Base-by-base conservation (phyloP, 2,888 invertebrate species). In the Hanleya hanleyi region DNA sequence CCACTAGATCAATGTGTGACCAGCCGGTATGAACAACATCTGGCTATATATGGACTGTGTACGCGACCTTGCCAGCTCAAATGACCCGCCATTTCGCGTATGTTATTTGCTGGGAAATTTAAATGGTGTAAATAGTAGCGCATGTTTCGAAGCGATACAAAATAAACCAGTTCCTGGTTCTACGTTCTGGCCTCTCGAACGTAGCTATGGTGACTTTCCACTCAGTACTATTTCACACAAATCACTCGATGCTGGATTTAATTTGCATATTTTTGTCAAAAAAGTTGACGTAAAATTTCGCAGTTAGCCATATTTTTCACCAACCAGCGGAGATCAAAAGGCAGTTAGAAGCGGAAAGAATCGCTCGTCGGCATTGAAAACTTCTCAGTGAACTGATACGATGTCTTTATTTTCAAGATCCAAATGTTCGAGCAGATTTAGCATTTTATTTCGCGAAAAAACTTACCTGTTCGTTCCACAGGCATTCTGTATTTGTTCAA, bases 401-500 rank as follows among this genome's bases (percentile, higher is more conserved):
- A 57, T 29, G 57, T 29, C 15, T 57, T 57, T 57, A 4, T 26
- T 18, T 57, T 57, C 15, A 29, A 29, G 12, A 57, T 26, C 4
- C 2, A 57, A 29, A 3, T 4, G 4, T 26, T 18, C 41, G 41
- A 18, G 18, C 9, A 41, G 18, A 9, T 12, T 41, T n/a, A n/a
- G n/a, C n/a, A n/a, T n/a, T n/a, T n/a, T n/a, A n/a, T 4, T 15
- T 29, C 26, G 26, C 26, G 35, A 3, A 50, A 32, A 66, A 64
- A 51, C 51, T 71, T 64, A 80, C 77, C 80, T 74, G 78, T 74
- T 77, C 77, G 68, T 70, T 76, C 69, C 65, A 83, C 80, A 83
- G 84, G 85, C 85, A 86, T 86, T 84, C 82, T 85, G 83, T 80
- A 81, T 84, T 89, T 88, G 89, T 90, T 90, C 90, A 89, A 90